Conservation (phyloP, 1,140 invertebrate species). For the Drosophila punjabiensis region DNA sequence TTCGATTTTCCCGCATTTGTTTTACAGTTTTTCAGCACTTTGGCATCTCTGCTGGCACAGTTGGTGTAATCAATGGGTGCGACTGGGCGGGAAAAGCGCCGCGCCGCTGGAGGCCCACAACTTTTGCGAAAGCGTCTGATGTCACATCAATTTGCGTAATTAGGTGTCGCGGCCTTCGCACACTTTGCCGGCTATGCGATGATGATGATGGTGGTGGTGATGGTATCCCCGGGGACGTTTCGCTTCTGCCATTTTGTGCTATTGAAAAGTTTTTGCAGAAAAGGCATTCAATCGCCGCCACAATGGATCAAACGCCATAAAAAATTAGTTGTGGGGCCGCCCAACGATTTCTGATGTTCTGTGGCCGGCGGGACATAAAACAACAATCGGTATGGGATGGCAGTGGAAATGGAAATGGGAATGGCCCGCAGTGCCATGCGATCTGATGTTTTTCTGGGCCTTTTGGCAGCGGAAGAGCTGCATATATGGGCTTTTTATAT, state of each 20-base stretch:
- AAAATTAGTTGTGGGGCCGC: slow-evolving; percentile 48
- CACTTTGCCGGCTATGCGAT: slow-evolving; percentile 3
- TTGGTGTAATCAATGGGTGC: slow-evolving; percentile 17
- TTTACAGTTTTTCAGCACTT: not conserved
- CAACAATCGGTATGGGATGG: slow-evolving; percentile 36
- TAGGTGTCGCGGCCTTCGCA: slow-evolving; percentile 36
- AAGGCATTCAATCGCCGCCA: slow-evolving; percentile 34
- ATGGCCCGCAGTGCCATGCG: slow-evolving; percentile 24
- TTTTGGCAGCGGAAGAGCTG: slow-evolving; percentile 36
- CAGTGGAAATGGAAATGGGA: slow-evolving; percentile 14
- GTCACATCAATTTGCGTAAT: slow-evolving; percentile 53
- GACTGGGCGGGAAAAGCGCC: slow-evolving; percentile 17
- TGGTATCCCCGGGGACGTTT: slow-evolving; percentile 17
- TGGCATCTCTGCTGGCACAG: slow-evolving; percentile 7
- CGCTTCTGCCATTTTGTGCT: slow-evolving; percentile 5
- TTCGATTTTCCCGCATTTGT: not conserved
- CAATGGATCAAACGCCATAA: slow-evolving; percentile 22
- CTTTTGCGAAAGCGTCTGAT: slow-evolving; percentile 20
- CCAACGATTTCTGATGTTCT: slow-evolving; percentile 28
- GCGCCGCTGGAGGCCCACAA: slow-evolving; percentile 4
- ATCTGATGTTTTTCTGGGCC: slow-evolving; percentile 30
- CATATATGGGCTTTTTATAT: slow-evolving; percentile 52
- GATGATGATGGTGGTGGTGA: slow-evolving; percentile 1
- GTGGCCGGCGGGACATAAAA: slow-evolving; percentile 43
- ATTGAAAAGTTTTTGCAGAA: slow-evolving; percentile 42